These are phyloP conservation scores for Leptothorax acervorum DNA, from an alignment of 2,888 invertebrate genomes.

Conservation along the genomic window DNA sequence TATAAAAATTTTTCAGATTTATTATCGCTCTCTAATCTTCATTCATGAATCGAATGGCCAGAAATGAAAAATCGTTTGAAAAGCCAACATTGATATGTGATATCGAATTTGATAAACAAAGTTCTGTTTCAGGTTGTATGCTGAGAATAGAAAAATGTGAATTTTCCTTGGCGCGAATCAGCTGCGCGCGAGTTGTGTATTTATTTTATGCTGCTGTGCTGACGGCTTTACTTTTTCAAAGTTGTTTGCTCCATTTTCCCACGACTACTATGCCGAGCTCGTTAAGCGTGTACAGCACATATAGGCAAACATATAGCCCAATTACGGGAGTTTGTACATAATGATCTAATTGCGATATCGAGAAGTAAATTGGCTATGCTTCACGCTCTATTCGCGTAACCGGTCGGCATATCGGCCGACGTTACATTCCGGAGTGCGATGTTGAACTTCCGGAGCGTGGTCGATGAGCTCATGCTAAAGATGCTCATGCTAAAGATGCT, in stretches of 20 bases:
- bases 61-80: slow-evolving; percentile 18
- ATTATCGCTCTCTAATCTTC: slow-evolving; percentile 19
- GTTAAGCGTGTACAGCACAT: slow-evolving; percentile 28
- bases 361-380: slow-evolving; percentile 46
- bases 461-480: slow-evolving; percentile 57
- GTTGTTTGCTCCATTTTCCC: slow-evolving; percentile 24
- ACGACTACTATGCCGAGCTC: slow-evolving; percentile 5
- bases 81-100: slow-evolving; percentile 6
- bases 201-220: slow-evolving; percentile 15
- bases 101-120: slow-evolving; percentile 45
- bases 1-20: background rate
- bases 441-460: slow-evolving; percentile 24
- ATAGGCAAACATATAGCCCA: slow-evolving; percentile 43
- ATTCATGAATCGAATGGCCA: background rate
- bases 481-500: slow-evolving; percentile 65
- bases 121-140: slow-evolving; percentile 3
- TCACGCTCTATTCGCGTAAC: slow-evolving; percentile 14
- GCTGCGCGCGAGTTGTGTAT: slow-evolving; percentile 22
- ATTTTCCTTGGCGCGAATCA: slow-evolving; percentile 2
- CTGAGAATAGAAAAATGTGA: background rate
- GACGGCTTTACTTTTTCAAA: slow-evolving; percentile 34
- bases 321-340: slow-evolving; percentile 52
- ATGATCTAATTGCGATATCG: slow-evolving; percentile 55
- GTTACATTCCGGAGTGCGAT: background rate
- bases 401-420: background rate